Evolutionary conservation across 2,888 invertebrate species (phyloP), one percentile per base, ranked within the genome.

Genomic region (Celastrina argiolus): DNA sequence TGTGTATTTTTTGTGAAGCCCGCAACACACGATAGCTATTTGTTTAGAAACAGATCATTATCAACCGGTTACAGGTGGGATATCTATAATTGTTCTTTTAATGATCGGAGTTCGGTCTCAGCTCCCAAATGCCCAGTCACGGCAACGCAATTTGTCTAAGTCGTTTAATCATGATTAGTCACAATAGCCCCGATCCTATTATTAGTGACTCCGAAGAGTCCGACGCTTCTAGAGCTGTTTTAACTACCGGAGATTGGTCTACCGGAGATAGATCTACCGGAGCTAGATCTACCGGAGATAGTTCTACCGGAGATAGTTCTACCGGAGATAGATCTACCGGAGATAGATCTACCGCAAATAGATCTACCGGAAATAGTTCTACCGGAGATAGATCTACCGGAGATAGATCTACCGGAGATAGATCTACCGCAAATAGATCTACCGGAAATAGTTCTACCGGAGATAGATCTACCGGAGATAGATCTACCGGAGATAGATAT

Each of bases 141-240:
- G 91, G 84, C 76, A 87, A 87, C 87, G 91, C 91, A 92, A 92
- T 91, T 91, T 91, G 88, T 90, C 88, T 89, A 88, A 87, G 85
- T 86, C 91, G 87, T 90, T 90, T 91, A 87, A 91, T 91, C 90
- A 88, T 91, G 91, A 90, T 91, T 89, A 89, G 89, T 88, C 88
- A 90, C 91, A 91, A 91, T 89, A 82, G 85, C 79, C 78, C 83
- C 83, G 82, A 84, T 85, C 82, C 85, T 84, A 84, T 87, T 85
- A 86, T 80, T 83, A 84, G 82, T 81, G 80, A 81, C 79, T 81
- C 83, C 82, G 78, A 83, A 87, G 79, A 82, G 81, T 74, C 80
- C 77, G 80, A 80, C 79, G 78, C 79, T 81, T 77, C 64, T 66
- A 63, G 59, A 64, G 41, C 45, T 63, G 59, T 63, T 68, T 56